Evolutionary conservation across 1,140 invertebrate genomes (phyloP).

Genomic region (Drosophila parabipectinata): DNA sequence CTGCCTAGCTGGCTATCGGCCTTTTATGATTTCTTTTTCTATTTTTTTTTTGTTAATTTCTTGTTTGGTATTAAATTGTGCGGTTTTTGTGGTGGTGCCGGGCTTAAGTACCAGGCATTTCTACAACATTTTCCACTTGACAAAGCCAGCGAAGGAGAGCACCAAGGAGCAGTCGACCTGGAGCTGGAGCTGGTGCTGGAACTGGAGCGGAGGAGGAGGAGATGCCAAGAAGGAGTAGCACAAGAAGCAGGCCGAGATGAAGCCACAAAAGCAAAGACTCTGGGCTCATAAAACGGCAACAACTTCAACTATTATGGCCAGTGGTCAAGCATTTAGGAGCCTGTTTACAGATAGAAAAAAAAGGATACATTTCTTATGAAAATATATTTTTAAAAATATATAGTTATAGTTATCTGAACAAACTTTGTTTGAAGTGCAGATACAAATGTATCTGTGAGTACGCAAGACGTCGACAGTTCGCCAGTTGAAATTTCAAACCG

Average conservation of each 20-base stretch:
- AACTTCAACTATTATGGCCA: slow-evolving; percentile 75
- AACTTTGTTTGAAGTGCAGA: background rate
- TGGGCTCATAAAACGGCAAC: slow-evolving; percentile 57
- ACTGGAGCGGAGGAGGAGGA: no score
- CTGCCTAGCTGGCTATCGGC: background rate
- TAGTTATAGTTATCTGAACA: no score
- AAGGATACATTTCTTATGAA: background rate
- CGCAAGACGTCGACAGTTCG: slow-evolving; percentile 51
- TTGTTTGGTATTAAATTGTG: slow-evolving; percentile 77
- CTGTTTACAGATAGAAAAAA: background rate
- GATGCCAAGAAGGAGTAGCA: background rate
- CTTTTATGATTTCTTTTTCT: background rate
- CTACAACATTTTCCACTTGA: slow-evolving; percentile 80
- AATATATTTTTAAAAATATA: no score
- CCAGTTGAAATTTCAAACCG: slow-evolving; percentile 74
- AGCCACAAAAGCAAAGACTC: slow-evolving; percentile 72
- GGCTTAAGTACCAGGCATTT: slow-evolving; percentile 70
- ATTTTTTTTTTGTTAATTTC: slow-evolving; percentile 29
- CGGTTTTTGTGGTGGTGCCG: slow-evolving; percentile 70
- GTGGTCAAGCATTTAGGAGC: slow-evolving; percentile 70
- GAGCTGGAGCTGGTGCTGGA: background rate
- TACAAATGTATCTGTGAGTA: slow-evolving; percentile 6
- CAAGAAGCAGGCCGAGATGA: slow-evolving; percentile 49
- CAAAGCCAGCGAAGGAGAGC: slow-evolving; percentile 37
- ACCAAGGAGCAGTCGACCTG: background rate